Percentiles rank a stretch among this genome's conserved stretches.
phyloP scores from a whole-genome alignment of 2,888 invertebrate genomes.

The Cerceris ruficornis region DNA sequence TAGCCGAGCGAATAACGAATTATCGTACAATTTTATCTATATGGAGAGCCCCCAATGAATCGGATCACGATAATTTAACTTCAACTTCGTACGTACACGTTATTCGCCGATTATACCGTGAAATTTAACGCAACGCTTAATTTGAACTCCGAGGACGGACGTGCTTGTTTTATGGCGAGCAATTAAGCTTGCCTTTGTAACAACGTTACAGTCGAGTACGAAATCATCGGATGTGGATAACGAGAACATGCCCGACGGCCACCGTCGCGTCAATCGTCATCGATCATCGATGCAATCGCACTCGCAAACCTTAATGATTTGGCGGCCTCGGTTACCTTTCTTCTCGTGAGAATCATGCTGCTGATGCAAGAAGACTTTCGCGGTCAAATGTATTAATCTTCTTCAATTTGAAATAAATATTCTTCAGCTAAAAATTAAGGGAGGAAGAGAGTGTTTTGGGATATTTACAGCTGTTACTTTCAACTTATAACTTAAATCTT shows the following conservation, averaged over 20 bases:
- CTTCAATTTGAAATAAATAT: too few species aligned
- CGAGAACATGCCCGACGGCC: constrained; percentile 45
- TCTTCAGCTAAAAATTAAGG: too few species aligned
- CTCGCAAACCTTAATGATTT: constrained; percentile 51
- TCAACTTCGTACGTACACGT: not conserved
- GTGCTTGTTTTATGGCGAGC: constrained; percentile 63
- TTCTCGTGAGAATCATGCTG: constrained; percentile 38
- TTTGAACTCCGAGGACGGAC: constrained; percentile 1
- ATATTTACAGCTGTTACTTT: too few species aligned
- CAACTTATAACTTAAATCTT: too few species aligned
- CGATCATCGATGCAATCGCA: constrained; percentile 37
- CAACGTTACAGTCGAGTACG: constrained; percentile 41
- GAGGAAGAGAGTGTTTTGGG: too few species aligned
- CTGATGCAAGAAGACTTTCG: too few species aligned
- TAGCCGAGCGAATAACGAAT: constrained; percentile 7
- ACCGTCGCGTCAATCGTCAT: constrained; percentile 45
- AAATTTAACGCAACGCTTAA: not conserved
- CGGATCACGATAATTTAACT: not conserved
- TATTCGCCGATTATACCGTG: not conserved
- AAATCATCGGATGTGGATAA: constrained; percentile 23
- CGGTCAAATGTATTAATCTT: too few species aligned
- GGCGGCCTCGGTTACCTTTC: constrained; percentile 62
- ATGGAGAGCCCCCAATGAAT: not conserved
- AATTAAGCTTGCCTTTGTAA: constrained; percentile 50
- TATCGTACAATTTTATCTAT: constrained; percentile 5